Evolutionary conservation across 2,797 vertebrate genomes (phyloP), one percentile per base, ranked within the genome.

Genomic region (Gastrophryne carolinensis): DNA sequence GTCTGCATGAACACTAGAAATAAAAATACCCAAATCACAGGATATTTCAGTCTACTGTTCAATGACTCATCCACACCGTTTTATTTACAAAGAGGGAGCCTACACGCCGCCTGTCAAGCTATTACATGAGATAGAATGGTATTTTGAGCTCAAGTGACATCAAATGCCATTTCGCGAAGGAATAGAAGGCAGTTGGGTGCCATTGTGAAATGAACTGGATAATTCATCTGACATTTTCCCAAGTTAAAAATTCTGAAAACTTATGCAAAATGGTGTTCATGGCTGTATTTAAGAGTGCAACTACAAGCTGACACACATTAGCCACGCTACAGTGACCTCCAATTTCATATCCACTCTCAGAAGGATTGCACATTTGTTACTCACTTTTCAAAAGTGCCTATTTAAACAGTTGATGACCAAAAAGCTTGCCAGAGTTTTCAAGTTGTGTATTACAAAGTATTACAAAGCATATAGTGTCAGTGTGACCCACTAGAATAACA

Each of bases 151-250:
- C 39, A 75, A 75, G 64, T 75, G 54, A 68, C 73, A 75, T 17
- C n/a, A 30, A 75, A 30, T 68, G 63, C 30, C 54, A 74, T 69
- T 39, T 73, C 60, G 35, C 71, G 76, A 54, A 78, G 81, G 34
- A 63, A 69, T 72, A 76, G 9, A 64, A 65, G 79, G 62, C 68
- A 81, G 73, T 37, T 80, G 78, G 67, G 9, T 80, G 73, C 49
- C 79, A 74, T 26, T 79, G 74, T 79, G 60, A 82, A 81, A 72
- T 58, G 67, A 79, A 73, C 81, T 74, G 68, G 70, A 78, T 80
- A 63, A 77, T 82, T 80, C 74, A 79, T 30, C 72, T 82, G 78
- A 84, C 82, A 78, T 83, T 84, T 82, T 54, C 72, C 68, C 80
- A 64, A 58, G 76, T 0, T 0, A 58, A 17, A 85, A 82, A 83